These are phyloP conservation scores for Nannoperca australis DNA, from an alignment of 2,797 vertebrate genomes.

Conservation along the genomic window DNA sequence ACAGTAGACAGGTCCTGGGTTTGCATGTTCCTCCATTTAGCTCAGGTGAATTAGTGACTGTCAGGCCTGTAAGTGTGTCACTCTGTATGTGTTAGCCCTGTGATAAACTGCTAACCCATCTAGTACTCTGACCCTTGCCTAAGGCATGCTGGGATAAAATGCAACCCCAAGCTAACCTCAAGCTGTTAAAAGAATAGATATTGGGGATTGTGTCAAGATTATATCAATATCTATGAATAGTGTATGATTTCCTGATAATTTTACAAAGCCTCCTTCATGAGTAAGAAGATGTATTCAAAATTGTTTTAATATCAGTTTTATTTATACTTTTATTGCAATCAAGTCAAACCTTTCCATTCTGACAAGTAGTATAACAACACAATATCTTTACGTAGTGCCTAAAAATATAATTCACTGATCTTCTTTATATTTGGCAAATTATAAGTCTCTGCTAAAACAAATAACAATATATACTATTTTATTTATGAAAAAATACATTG, in stretches of 20 bases:
- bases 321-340: conserved; percentile 62
- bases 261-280: background rate
- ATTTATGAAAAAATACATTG: conserved; percentile 79
- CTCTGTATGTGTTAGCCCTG: background rate
- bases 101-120: background rate
- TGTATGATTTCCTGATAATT: background rate
- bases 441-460: conserved; percentile 58
- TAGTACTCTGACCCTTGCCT: background rate
- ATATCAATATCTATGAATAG: background rate
- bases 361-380: conserved; percentile 59
- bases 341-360: conserved; percentile 58
- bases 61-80: too few species aligned
- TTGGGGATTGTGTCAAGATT: background rate
- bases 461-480: conserved; percentile 64
- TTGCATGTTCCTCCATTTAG: background rate
- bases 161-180: background rate
- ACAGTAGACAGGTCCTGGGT: background rate
- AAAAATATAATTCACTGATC: conserved; percentile 71
- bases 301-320: conserved; percentile 27
- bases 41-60: background rate
- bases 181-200: background rate
- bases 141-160: background rate
- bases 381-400: conserved; percentile 57
- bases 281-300: background rate
- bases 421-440: conserved; percentile 68